Conservation (phyloP, 23 tunicate species). For the Trididemnum nubilum region DNA sequence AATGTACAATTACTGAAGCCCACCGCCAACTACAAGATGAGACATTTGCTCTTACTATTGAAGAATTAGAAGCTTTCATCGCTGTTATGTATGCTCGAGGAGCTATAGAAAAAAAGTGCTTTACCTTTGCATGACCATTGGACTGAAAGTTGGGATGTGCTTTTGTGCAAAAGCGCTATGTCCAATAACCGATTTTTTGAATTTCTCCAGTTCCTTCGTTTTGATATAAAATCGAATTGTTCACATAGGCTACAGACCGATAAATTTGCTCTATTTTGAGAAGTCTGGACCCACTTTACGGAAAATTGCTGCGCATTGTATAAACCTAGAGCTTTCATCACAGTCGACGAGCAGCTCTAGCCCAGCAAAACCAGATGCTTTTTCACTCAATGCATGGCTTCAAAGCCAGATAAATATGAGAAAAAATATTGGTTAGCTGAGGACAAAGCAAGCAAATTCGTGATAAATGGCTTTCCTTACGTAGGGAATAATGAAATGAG, state of each 20-base stretch:
- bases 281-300: slow-evolving; percentile 21
- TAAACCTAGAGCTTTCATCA: slow-evolving; percentile 44
- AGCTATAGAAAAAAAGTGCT: slow-evolving; percentile 24
- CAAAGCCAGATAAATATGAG: slow-evolving; percentile 37
- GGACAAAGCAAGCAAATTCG: slow-evolving; percentile 27
- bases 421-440: slow-evolving; percentile 43
- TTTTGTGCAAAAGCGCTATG: slow-evolving; percentile 38
- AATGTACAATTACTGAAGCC: slow-evolving; percentile 40
- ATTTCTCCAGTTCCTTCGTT: slow-evolving; percentile 39
- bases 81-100: slow-evolving; percentile 22
- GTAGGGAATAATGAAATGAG: slow-evolving; percentile 28
- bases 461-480: slow-evolving; percentile 40
- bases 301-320: slow-evolving; percentile 28
- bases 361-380: slow-evolving; percentile 33
- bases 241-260: slow-evolving; percentile 32
- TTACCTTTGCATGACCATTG: slow-evolving; percentile 29
- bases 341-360: slow-evolving; percentile 37
- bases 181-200: slow-evolving; percentile 39
- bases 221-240: slow-evolving; percentile 41
- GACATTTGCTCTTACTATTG: slow-evolving; percentile 37
- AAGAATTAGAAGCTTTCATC: slow-evolving; percentile 41
- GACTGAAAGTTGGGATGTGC: slow-evolving; percentile 40
- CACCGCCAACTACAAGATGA: slow-evolving; percentile 37
- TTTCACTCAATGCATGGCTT: slow-evolving; percentile 39
- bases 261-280: slow-evolving; percentile 26